Conservation (phyloP, 1,140 invertebrate species). For the Macrostomum lignano region DNA sequence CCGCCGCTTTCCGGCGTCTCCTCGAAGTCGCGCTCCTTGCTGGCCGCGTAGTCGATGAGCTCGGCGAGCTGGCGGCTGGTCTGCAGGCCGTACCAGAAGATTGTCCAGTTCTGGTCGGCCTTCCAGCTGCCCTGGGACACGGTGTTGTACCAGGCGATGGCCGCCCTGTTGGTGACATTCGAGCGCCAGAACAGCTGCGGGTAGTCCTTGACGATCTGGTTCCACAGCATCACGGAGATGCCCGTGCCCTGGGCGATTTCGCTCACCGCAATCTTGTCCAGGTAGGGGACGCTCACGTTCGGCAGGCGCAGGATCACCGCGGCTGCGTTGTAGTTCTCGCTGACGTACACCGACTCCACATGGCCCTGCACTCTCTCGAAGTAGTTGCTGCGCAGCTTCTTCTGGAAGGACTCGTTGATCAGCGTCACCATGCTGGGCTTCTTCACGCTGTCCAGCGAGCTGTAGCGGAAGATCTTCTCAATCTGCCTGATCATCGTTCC, state of each 20-base stretch:
- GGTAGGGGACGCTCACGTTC: slow-evolving; percentile 9
- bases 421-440: slow-evolving; percentile 7
- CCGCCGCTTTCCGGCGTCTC: no score
- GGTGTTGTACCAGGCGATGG: slow-evolving; percentile 11
- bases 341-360: slow-evolving; percentile 11
- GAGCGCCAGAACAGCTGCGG: slow-evolving; percentile 11
- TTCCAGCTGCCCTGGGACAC: slow-evolving; percentile 11
- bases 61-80: no score
- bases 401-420: slow-evolving; percentile 10
- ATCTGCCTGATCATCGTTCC: slow-evolving; percentile 12
- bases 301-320: slow-evolving; percentile 8
- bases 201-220: slow-evolving; percentile 9
- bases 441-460: slow-evolving; percentile 9
- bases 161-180: slow-evolving; percentile 8
- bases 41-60: no score
- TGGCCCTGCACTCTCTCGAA: slow-evolving; percentile 8
- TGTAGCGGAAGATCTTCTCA: slow-evolving; percentile 9
- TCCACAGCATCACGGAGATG: slow-evolving; percentile 11
- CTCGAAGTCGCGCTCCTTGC: no score
- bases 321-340: slow-evolving; percentile 11
- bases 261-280: slow-evolving; percentile 12
- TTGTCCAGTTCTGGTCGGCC: slow-evolving; percentile 11
- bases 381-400: slow-evolving; percentile 8
- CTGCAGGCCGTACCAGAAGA: slow-evolving; percentile 11
- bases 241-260: slow-evolving; percentile 10